A percentile compares a stretch with the other conserved stretches of the same genome.
Evolutionary conservation across 2,113 vertebrate species (phyloP).

Genomic region (Neogobius melanostomus): DNA sequence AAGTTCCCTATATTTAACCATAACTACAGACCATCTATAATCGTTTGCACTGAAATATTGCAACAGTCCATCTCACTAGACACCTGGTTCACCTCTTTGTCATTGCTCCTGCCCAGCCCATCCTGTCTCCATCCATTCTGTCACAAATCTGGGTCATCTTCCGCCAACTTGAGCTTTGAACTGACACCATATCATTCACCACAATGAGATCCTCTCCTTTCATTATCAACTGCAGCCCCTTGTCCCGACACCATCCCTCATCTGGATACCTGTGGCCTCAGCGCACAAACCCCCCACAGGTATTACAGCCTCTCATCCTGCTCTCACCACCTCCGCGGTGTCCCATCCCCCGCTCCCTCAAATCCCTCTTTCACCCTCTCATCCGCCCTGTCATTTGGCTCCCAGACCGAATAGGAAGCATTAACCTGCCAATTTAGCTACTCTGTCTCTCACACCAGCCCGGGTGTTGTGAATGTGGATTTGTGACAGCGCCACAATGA

Average conservation of each 20-base stretch:
- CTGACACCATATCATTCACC: conserved; percentile 57
- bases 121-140: conserved; percentile 9
- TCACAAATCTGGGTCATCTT: conserved; percentile 27
- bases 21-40: background rate
- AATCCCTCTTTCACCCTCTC: conserved; percentile 43
- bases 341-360: conserved; percentile 51
- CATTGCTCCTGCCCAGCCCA: conserved; percentile 5
- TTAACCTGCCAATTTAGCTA: conserved; percentile 56
- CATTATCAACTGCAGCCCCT: conserved; percentile 51
- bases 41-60: conserved; percentile 1
- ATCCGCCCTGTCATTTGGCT: conserved; percentile 52
- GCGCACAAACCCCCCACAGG: conserved; percentile 40
- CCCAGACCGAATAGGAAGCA: conserved; percentile 40
- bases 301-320: conserved; percentile 66
- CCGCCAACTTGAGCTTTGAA: conserved; percentile 51
- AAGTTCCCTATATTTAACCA: background rate
- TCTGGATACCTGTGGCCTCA: conserved; percentile 60
- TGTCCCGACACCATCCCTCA: conserved; percentile 61
- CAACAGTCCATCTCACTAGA: background rate
- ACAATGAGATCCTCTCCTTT: conserved; percentile 40
- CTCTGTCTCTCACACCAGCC: conserved; percentile 43
- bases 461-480: conserved; percentile 12
- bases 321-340: conserved; percentile 57
- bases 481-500: conserved; percentile 6
- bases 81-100: conserved; percentile 11